phyloP scores from a whole-genome alignment of 2,888 invertebrate species.

The Antitype chi region DNA sequence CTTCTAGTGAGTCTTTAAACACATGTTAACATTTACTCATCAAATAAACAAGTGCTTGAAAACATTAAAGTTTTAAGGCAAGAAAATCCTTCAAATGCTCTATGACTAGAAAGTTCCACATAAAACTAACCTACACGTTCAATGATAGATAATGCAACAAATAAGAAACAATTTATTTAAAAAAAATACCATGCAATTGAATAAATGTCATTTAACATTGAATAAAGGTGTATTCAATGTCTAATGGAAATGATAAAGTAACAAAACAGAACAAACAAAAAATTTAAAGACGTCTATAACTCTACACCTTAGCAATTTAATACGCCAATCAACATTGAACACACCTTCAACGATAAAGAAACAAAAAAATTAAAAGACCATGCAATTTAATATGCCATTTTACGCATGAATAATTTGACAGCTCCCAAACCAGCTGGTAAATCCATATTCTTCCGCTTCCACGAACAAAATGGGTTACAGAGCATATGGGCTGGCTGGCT shows the following conservation, averaged over 20 bases:
- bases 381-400: constrained; percentile 29
- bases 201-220: neutral
- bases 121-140: neutral
- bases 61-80: neutral
- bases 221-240: too few relatives aligned
- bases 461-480: constrained; percentile 49
- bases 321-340: neutral
- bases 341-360: neutral
- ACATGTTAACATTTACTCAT: neutral
- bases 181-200: constrained; percentile 15
- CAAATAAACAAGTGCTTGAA: neutral
- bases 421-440: constrained; percentile 27
- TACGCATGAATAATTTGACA: constrained; percentile 7
- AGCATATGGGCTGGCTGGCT: constrained; percentile 28
- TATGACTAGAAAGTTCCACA: too few relatives aligned
- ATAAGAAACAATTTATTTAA: neutral
- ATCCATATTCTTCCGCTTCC: constrained; percentile 50
- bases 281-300: too few relatives aligned
- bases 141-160: neutral
- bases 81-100: neutral
- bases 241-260: too few relatives aligned
- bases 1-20: neutral
- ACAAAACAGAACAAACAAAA: too few relatives aligned
- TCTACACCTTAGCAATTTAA: neutral
- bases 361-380: neutral